Evolutionary conservation across 2,888 invertebrate species (phyloP).

Genomic region (Smittia aterrima): DNA sequence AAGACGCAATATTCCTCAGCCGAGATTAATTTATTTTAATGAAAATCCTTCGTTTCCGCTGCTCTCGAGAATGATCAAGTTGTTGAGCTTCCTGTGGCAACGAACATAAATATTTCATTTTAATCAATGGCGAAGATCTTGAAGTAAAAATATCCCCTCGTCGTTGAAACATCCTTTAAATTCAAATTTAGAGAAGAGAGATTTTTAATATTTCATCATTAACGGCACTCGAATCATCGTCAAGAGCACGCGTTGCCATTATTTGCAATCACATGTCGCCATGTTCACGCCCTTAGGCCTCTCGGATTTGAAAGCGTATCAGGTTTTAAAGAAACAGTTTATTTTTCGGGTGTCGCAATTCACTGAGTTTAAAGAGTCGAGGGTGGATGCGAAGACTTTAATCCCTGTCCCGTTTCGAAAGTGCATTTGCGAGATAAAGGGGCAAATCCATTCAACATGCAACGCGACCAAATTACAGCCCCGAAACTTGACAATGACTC

Average conservation of each 20-base stretch:
- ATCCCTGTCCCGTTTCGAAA: background rate
- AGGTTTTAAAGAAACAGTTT: constrained; percentile 21
- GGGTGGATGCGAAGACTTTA: background rate
- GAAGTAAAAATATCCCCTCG: background rate
- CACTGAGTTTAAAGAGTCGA: background rate
- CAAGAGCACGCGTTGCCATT: constrained; percentile 31
- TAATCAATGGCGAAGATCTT: background rate
- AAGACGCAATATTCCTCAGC: background rate
- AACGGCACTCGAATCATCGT: constrained; percentile 25
- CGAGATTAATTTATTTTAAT: constrained; percentile 7
- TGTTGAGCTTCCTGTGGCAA: background rate
- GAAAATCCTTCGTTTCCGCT: constrained; percentile 10
- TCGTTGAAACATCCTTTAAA: constrained; percentile 2
- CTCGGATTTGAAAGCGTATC: background rate
- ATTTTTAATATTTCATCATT: constrained; percentile 40
- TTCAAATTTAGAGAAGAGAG: background rate
- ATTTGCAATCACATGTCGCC: constrained; percentile 40
- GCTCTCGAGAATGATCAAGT: background rate
- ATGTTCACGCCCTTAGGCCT: constrained; percentile 36
- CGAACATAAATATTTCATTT: background rate
- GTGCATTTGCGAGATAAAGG: constrained; percentile 13
- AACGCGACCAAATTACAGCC: background rate
- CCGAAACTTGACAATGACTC: constrained; percentile 24
- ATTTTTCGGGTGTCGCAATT: constrained; percentile 4
- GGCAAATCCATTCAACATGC: constrained; percentile 7